A percentile compares a stretch with the other conserved stretches of the same genome.
These are phyloP conservation scores for Pitangus sulphuratus DNA, from an alignment of 2,797 vertebrate genomes.

Conservation along the genomic window DNA sequence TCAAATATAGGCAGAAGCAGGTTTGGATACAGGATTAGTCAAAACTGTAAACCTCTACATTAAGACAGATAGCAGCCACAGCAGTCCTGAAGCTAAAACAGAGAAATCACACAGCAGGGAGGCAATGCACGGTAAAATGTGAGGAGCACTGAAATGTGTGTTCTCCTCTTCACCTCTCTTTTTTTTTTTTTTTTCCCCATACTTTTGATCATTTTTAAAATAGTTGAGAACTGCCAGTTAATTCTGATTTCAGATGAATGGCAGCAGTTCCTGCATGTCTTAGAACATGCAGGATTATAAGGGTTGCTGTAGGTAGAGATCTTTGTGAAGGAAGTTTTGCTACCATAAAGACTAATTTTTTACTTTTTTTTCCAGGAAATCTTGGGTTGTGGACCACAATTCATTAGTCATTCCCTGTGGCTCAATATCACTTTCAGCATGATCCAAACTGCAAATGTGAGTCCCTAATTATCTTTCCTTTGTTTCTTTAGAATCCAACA, in stretches of 20 bases:
- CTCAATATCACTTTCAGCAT: neutral
- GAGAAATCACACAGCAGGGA: conserved; percentile 21
- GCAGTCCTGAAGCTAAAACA: conserved; percentile 12
- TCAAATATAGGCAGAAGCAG: neutral
- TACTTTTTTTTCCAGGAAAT: neutral
- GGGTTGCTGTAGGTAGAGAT: neutral
- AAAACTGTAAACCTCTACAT: neutral
- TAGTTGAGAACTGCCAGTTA: neutral
- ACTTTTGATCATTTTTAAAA: conserved; percentile 10
- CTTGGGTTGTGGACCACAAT: neutral
- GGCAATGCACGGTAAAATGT: conserved; percentile 10
- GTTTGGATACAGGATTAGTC: neutral
- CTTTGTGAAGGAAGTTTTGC: neutral
- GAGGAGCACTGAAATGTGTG: neutral
- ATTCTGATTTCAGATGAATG: neutral
- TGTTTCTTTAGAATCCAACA: neutral
- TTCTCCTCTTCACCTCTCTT: neutral
- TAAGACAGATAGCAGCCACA: neutral
- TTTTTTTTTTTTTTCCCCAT: neutral
- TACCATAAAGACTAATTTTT: neutral
- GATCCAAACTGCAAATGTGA: neutral
- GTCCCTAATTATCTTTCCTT: neutral
- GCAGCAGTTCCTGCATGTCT: neutral
- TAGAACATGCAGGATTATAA: neutral
- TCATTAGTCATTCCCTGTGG: neutral